Evolutionary conservation across 2,797 vertebrate species (phyloP), one percentile per base, ranked within the genome.

Genomic region (Cyclura pinguis): DNA sequence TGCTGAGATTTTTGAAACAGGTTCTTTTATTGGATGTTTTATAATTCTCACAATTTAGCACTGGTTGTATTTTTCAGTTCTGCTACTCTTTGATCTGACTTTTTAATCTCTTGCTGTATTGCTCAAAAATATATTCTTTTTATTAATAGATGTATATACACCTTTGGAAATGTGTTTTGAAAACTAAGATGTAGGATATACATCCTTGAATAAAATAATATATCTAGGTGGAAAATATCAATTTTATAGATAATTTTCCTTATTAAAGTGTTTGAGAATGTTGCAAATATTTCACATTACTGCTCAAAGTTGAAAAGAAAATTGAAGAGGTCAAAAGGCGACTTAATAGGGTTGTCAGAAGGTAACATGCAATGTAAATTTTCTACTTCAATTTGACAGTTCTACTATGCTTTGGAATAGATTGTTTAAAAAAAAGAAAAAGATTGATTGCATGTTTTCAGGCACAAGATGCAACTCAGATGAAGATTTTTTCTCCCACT

Each of bases 371-470:
- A 50, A 81, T 59, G 20, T 80, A 74, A 38, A 81, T 27, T 72
- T 90, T 86, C 55, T 73, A 47, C 67, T 84, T 89, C 55, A 57
- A 7, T 50, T 86, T 81, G 74, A 59, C 22, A 81, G 22, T 80
- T 69, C 38, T 59, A 74, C 50, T 7, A n/a, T 24, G 24, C 10
- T n/a, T 64, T 84, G n/a, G 55, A n/a, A 76, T 22, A 62, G 6
- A n/a, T 76, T 80, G 32, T 74, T 47, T 47, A 4, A 47, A 47
- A 47, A 47, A 47, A 47, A 62, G 82, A 86, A 88, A 78, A 90
- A 86, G 89, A 81, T 12, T 50, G 55, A 86, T 86, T 42, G 73
- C 67, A 86, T 81, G 50, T 74, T 90, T 90, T 90, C 38, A 14
- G 78, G 42, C 38, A 90, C 7, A 12, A 86, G 67, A 81, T 74